Evolutionary conservation across 2,797 vertebrate species (phyloP).

Genomic region (Acanthurus tractus): DNA sequence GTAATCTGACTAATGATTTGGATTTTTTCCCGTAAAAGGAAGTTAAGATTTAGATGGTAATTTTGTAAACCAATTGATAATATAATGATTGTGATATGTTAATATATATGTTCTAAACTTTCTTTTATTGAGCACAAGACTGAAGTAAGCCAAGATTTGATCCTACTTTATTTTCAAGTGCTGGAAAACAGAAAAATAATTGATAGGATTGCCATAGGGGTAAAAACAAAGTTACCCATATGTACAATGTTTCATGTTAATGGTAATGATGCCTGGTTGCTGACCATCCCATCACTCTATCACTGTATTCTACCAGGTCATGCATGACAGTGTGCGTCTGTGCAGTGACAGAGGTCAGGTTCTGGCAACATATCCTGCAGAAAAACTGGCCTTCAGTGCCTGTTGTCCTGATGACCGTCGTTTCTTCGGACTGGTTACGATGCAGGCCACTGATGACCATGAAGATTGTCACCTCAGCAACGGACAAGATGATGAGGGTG

Average conservation of each 20-base stretch:
- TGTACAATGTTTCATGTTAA: not conserved
- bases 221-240: not conserved
- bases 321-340: constrained; percentile 95
- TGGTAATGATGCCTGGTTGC: not conserved
- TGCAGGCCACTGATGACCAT: constrained; percentile 91
- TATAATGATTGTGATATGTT: too few species aligned
- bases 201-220: not conserved
- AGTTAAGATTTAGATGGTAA: not conserved
- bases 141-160: too few species aligned
- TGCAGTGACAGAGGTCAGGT: constrained; percentile 90
- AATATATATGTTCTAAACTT: too few species aligned
- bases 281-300: not conserved
- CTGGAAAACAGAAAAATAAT: not conserved
- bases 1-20: not conserved
- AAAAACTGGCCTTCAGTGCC: constrained; percentile 97
- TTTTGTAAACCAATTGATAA: not conserved
- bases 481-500: constrained; percentile 87
- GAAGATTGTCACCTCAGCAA: constrained; percentile 68
- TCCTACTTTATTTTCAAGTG: not conserved
- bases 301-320: constrained; percentile 78
- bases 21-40: not conserved
- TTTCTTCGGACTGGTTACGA: constrained; percentile 97
- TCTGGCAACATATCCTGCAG: constrained; percentile 94
- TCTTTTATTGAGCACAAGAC: too few species aligned
- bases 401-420: constrained; percentile 95